phyloP scores from a whole-genome alignment of 2,888 invertebrate species.

The Crematogaster levior region DNA sequence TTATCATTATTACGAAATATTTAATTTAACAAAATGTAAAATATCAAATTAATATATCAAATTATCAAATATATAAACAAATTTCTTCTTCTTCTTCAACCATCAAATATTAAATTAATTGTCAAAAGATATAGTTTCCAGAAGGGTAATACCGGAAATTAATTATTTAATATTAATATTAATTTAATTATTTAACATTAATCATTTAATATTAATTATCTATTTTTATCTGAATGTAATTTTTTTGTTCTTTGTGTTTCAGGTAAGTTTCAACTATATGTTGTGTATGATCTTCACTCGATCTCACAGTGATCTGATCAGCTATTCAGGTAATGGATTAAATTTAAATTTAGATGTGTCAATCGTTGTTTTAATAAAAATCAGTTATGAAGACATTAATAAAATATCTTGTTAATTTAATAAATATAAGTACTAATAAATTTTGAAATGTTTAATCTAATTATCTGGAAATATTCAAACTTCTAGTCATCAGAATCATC shows the following conservation, averaged over 20 bases:
- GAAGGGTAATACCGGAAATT: too few relatives aligned
- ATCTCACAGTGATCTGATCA: not conserved
- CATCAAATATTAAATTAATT: too few relatives aligned
- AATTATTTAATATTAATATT: not conserved
- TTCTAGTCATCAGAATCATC: not conserved
- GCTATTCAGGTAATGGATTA: constrained; percentile 35
- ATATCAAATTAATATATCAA: not conserved
- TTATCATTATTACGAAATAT: not conserved
- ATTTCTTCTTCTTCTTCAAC: too few relatives aligned
- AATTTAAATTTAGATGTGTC: constrained; percentile 54
- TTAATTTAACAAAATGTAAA: not conserved
- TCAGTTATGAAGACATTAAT: constrained; percentile 32
- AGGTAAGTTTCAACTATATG: constrained; percentile 78
- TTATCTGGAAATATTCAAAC: constrained; percentile 30
- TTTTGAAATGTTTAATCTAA: constrained; percentile 20
- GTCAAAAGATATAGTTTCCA: too few relatives aligned
- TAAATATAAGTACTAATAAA: constrained; percentile 6
- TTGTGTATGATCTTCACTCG: not conserved
- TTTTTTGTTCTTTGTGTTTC: constrained; percentile 77
- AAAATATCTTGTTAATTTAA: constrained; percentile 56
- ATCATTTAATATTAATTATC: too few relatives aligned
- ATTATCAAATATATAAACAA: too few relatives aligned
- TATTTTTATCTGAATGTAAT: constrained; percentile 51
- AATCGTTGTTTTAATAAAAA: constrained; percentile 33
- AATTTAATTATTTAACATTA: too few relatives aligned